Evolutionary conservation across 2,888 invertebrate genomes (phyloP).

Genomic region (Ormyrus nitidulus): DNA sequence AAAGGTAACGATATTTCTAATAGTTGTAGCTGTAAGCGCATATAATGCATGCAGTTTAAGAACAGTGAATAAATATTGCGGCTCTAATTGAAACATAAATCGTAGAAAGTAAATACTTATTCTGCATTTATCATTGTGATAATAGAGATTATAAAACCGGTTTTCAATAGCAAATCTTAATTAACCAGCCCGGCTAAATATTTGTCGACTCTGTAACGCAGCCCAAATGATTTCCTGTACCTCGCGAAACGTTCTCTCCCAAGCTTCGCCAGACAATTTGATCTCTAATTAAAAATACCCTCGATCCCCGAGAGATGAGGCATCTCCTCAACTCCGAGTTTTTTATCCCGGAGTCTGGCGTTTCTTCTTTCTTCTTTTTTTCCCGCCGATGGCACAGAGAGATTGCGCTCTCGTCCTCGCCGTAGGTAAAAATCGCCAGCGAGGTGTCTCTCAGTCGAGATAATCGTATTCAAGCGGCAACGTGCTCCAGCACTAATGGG

Average conservation of each 20-base stretch:
- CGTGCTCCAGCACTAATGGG: conserved; percentile 44
- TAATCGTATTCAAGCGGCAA: conserved; percentile 40
- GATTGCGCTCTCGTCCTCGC: conserved; percentile 30
- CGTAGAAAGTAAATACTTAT: not conserved
- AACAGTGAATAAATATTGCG: not conserved
- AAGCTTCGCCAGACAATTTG: not conserved
- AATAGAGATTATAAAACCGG: conserved; percentile 16
- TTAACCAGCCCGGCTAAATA: not conserved
- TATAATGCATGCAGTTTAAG: no score
- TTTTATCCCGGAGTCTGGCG: no score
- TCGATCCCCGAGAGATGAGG: not conserved
- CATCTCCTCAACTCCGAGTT: not conserved
- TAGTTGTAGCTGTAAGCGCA: no score
- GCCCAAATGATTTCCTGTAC: not conserved
- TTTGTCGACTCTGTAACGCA: not conserved
- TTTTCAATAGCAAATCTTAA: conserved; percentile 21
- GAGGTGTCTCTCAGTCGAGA: conserved; percentile 33
- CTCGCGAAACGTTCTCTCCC: conserved; percentile 8
- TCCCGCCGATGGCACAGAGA: conserved; percentile 50
- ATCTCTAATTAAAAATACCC: conserved; percentile 12
- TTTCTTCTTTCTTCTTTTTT: not conserved
- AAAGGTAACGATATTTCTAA: no score
- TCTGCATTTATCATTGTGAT: not conserved
- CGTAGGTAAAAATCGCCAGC: conserved; percentile 39
- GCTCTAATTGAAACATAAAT: conserved; percentile 7